These are phyloP conservation scores for Sarcophilus harrisii DNA, from an alignment of 2,797 vertebrate genomes.

Conservation along the genomic window DNA sequence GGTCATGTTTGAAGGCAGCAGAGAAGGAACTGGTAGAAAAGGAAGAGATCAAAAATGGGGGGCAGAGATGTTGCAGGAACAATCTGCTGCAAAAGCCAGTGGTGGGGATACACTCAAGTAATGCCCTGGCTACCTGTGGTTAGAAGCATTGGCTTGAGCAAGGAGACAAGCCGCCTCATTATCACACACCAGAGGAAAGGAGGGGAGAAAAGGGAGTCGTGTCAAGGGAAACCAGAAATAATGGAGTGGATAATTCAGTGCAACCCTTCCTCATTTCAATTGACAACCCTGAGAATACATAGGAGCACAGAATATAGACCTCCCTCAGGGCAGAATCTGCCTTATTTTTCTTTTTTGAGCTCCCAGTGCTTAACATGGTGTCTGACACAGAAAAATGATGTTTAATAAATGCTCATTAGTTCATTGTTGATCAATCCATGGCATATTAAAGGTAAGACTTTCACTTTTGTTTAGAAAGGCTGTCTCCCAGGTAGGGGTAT, in stretches of 20 bases:
- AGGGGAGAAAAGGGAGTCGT: background rate
- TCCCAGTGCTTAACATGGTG: background rate
- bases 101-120: background rate
- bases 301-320: background rate
- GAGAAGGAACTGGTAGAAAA: background rate
- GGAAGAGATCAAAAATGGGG: background rate
- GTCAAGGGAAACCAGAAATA: background rate
- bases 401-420: too few relatives aligned
- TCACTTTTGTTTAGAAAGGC: too few relatives aligned
- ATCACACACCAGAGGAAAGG: background rate
- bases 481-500: too few relatives aligned
- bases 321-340: background rate
- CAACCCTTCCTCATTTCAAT: background rate
- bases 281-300: background rate
- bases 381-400: too few relatives aligned
- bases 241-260: background rate
- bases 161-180: background rate
- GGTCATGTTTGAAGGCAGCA: background rate
- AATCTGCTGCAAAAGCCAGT: background rate
- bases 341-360: background rate
- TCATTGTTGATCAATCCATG: too few relatives aligned
- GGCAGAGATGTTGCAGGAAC: background rate
- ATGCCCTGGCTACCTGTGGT: background rate
- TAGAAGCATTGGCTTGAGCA: background rate
- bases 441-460: too few relatives aligned